These are phyloP conservation scores for Oryzias sinensis DNA, from an alignment of 2,797 vertebrate species.

Conservation along the genomic window DNA sequence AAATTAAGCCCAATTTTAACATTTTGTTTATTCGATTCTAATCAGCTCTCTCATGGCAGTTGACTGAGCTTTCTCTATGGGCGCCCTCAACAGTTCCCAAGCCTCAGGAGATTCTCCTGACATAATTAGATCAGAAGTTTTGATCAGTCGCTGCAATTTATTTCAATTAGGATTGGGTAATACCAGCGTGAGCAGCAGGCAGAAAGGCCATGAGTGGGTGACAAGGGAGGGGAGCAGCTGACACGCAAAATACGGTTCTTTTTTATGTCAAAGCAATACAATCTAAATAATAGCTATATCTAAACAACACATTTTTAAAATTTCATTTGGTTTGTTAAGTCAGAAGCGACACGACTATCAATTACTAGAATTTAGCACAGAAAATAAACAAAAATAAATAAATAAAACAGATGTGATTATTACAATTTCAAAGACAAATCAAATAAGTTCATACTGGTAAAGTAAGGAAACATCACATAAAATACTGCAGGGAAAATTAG, in stretches of 20 bases:
- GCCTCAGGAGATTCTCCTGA: conserved; percentile 43
- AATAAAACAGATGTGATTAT: conserved; percentile 2
- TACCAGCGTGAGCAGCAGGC: conserved; percentile 7
- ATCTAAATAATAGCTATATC: neutral
- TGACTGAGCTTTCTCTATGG: conserved; percentile 19
- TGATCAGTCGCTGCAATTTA: conserved; percentile 55
- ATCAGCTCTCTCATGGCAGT: conserved; percentile 10
- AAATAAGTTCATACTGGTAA: conserved; percentile 18
- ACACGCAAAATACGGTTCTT: neutral
- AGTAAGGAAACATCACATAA: conserved; percentile 26
- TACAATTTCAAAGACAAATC: conserved; percentile 14
- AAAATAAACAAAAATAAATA: neutral
- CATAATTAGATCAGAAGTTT: conserved; percentile 55
- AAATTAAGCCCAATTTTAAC: conserved; percentile 6
- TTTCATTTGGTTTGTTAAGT: neutral
- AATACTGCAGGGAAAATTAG: conserved; percentile 34
- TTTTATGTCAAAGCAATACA: neutral
- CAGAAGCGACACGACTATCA: neutral
- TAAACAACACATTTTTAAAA: neutral
- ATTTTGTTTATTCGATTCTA: conserved; percentile 11
- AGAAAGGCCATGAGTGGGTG: conserved; percentile 8
- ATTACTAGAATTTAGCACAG: neutral
- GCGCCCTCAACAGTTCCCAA: conserved; percentile 20
- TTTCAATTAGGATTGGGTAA: conserved; percentile 43
- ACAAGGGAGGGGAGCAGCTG: conserved; percentile 15